Base-by-base conservation (phyloP, 2,888 invertebrate genomes). In the Phytoseiulus persimilis region DNA sequence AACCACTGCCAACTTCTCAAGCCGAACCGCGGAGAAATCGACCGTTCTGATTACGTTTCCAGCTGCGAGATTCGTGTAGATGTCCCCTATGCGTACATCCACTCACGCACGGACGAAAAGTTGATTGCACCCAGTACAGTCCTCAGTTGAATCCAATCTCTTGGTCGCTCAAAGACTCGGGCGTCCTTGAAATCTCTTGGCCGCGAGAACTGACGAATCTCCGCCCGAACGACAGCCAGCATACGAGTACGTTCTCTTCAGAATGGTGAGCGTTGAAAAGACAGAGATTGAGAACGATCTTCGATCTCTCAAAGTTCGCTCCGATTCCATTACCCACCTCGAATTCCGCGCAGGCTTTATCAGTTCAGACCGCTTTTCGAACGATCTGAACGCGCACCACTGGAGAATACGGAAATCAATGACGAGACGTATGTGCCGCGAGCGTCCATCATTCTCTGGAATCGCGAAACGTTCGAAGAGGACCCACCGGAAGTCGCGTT, bases 11-110 rank as follows among this genome's bases (percentile, higher is more conserved):
- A n/a, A n/a, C n/a, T n/a, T n/a, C n/a, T n/a, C n/a, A n/a, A n/a
- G n/a, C n/a, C n/a, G n/a, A 33, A 84, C 33, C 31, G 31, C 18
- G 1, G 84, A 84, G 3, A 31, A 31, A 31, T n/a, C n/a, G n/a
- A 18, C 31, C 9, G 31, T 0, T 84, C 33, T 14, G 18, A 31
- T 31, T 83, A 2, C 31, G n/a, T 87, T 87, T 87, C 32, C 87
- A 87, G 87, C n/a, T 87, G 14, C 87, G 87, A 28, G 87, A 87
- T 33, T 87, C 87, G 9, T 87, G 87, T 87, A n/a, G 87, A 33
- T 87, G 87, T 33, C 87, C 87, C 18, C 39, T 32, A 32, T 87
- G 87, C 18, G 87, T 87, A 6, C 87, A 87, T 33, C 87, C 87
- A n/a, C 87, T 87, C 23, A 87, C 87, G n/a, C 87, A 87, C 39